Evolutionary conservation across 2,797 vertebrate genomes (phyloP).

Genomic region (Mycteria americana): DNA sequence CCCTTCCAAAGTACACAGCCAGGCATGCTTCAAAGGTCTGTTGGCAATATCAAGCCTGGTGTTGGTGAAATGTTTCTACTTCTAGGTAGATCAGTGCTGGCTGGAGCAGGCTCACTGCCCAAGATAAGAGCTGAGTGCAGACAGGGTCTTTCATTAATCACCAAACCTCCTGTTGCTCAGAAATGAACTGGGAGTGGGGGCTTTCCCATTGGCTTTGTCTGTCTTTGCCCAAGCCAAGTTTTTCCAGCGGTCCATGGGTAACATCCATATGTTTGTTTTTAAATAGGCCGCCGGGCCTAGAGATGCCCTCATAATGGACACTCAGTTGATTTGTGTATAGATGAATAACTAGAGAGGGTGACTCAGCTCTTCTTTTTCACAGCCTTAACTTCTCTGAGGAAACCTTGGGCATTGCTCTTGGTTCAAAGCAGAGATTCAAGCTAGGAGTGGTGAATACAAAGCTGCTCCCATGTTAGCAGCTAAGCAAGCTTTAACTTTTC

Average conservation of each 20-base stretch:
- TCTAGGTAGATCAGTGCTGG: neutral
- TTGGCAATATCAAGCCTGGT: neutral
- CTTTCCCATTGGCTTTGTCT: neutral
- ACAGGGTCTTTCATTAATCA: neutral
- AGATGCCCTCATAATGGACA: neutral
- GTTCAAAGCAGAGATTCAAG: neutral
- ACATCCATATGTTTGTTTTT: neutral
- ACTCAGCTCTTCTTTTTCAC: neutral
- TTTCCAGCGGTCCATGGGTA: neutral
- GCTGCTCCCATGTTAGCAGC: neutral
- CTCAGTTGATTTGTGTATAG: neutral
- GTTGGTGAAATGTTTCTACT: neutral
- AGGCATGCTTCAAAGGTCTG: neutral
- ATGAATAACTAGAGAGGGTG: neutral
- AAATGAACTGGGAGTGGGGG: neutral
- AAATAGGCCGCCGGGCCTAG: neutral
- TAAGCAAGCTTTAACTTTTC: slow-evolving; percentile 29
- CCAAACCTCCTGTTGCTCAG: neutral
- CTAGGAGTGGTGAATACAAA: neutral
- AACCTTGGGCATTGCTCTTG: neutral
- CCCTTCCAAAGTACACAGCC: neutral
- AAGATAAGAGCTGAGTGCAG: neutral
- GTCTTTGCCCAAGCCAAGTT: neutral
- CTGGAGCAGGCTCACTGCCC: neutral
- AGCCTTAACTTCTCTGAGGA: neutral